Evolutionary conservation across 2,888 invertebrate genomes (phyloP), one percentile per base, ranked within the genome.

Genomic region (Portevinia maculata): DNA sequence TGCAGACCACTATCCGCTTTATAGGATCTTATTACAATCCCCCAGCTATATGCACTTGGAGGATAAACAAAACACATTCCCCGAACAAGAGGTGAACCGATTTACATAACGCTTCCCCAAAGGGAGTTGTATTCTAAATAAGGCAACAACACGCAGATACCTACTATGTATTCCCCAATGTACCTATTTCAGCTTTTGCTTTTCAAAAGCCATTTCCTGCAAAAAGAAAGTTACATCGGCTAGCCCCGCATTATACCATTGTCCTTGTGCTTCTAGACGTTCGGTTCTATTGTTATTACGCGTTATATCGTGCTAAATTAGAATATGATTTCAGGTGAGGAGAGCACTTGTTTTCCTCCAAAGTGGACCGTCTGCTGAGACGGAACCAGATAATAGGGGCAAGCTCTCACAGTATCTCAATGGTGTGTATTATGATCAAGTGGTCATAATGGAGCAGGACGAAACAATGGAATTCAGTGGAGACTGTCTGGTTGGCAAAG

Each of bases 221-320:
- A 15, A 15, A 7, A 39, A 13, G 4, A n/a, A 13, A 39, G 24
- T 24, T n/a, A n/a, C n/a, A n/a, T n/a, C n/a, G n/a, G n/a, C n/a
- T n/a, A n/a, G 11, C 34, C 34, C 34, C 34, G 5, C n/a, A 34
- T 11, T 5, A 9, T 34, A n/a, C 15, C 39, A 39, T 39, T 39
- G 44, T 44, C 44, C 52, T 17, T 30, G 13, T 39, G 39, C 39
- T 37, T 13, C 13, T 50, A 34, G 28, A 21, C 70, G 19, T 59
- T 21, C 55, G 34, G 52, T 65, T 46, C 67, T 21, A 79, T 73
- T 79, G 79, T 79, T 67, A 48, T 73, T 73, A 53, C 67, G 73
- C 73, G 79, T 55, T 62, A 62, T 60, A 79, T 28, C 60, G 73
- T 62, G 46, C 41, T 55, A 30, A 69, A 62, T 55, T 79, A 73